Percentiles rank a stretch among this genome's conserved stretches.
Conservation (phyloP, 2,113 vertebrate species). For the Rhinoderma darwinii region DNA sequence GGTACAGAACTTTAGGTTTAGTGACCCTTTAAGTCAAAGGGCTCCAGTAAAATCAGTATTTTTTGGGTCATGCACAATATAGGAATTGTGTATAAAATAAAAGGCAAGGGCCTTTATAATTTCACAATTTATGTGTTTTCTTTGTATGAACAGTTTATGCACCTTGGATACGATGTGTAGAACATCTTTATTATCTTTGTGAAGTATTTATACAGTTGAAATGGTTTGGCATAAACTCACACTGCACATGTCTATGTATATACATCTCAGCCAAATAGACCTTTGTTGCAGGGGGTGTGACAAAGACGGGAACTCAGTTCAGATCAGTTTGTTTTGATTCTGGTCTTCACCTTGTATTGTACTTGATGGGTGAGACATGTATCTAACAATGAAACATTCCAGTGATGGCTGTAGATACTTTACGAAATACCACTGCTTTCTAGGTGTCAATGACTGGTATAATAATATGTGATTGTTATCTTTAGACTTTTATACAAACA, state of each 20-base stretch:
- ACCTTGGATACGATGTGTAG: background rate
- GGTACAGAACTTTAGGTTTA: no score
- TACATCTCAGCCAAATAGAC: background rate
- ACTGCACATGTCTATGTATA: conserved; percentile 19
- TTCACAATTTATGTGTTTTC: no score
- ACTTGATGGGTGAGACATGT: background rate
- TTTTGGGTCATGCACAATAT: no score
- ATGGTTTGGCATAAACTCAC: background rate
- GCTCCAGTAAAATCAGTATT: no score
- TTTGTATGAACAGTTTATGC: background rate
- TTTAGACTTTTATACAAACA: background rate
- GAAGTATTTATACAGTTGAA: background rate
- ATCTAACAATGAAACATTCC: no score
- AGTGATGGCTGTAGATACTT: no score
- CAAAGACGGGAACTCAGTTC: background rate
- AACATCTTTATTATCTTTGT: no score
- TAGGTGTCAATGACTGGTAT: background rate
- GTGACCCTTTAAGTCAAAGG: no score
- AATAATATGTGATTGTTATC: background rate
- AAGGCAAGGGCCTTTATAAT: no score
- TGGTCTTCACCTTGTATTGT: background rate
- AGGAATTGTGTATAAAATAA: no score
- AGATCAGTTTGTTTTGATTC: no score
- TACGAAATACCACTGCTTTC: background rate
- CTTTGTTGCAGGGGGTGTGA: conserved; percentile 1